Evolutionary conservation across 2,797 vertebrate genomes (phyloP).

Genomic region (Gymnothorax javanicus): DNA sequence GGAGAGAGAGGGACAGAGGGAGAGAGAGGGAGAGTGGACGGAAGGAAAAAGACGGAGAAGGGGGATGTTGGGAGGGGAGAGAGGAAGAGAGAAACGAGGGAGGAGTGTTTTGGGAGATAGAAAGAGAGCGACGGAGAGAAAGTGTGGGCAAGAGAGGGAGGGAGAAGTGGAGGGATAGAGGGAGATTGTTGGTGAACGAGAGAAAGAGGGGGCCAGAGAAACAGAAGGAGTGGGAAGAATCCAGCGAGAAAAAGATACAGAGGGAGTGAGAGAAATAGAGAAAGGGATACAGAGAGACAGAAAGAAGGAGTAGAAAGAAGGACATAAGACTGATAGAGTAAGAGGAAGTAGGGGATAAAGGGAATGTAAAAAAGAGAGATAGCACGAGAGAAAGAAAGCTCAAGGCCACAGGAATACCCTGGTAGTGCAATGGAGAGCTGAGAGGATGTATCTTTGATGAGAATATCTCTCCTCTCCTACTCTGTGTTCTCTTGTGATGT

Average conservation of each 20-base stretch:
- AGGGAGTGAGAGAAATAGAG: background rate
- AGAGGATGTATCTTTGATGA: conserved; percentile 57
- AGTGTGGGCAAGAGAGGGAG: background rate
- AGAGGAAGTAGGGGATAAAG: background rate
- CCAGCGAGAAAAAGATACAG: background rate
- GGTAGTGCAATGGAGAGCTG: conserved; percentile 45
- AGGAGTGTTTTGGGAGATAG: background rate
- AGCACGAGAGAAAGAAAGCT: background rate
- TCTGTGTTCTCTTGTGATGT: conserved; percentile 34
- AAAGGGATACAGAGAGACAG: conserved; percentile 8
- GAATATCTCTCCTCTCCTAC: conserved; percentile 51
- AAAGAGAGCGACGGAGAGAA: conserved; percentile 39
- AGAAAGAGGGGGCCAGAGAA: conserved; percentile 29
- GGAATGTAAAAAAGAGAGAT: background rate
- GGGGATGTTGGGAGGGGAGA: background rate
- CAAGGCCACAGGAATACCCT: conserved; percentile 27
- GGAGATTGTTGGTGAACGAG: background rate
- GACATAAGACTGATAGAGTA: background rate
- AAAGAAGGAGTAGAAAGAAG: conserved; percentile 38
- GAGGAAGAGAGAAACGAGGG: background rate
- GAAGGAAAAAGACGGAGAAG: background rate
- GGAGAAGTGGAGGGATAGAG: background rate
- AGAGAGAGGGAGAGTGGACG: background rate
- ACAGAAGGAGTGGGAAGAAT: conserved; percentile 29
- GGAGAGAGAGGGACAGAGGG: background rate